A percentile compares a stretch with the other conserved stretches of the same genome.
These are phyloP conservation scores for Gracilinanus agilis DNA, from an alignment of 2,113 vertebrate genomes.

Conservation along the genomic window DNA sequence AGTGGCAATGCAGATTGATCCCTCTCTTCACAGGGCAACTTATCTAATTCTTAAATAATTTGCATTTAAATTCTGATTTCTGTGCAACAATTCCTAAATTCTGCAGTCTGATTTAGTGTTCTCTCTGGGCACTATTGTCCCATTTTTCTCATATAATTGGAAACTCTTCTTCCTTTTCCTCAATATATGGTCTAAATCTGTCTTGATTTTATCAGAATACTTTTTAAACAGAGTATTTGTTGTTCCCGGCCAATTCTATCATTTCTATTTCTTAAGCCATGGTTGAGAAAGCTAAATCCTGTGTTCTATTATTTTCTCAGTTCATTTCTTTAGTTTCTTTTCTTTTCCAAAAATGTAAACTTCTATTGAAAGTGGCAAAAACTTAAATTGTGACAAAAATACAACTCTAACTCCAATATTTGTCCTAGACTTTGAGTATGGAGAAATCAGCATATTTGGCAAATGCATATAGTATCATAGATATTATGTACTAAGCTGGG, in stretches of 20 bases:
- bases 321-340: background rate
- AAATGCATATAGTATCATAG: background rate
- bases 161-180: background rate
- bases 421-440: background rate
- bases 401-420: background rate
- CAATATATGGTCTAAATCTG: background rate
- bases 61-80: background rate
- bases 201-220: background rate
- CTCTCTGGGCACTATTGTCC: background rate
- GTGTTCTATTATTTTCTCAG: too few species aligned
- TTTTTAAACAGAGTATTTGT: background rate
- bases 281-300: background rate
- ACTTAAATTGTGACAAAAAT: too few species aligned
- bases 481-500: background rate
- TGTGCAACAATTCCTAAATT: background rate
- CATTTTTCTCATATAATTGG: background rate
- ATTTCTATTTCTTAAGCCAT: background rate
- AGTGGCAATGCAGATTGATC: background rate
- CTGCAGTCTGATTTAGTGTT: background rate
- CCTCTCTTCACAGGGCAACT: background rate
- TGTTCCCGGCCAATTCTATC: background rate
- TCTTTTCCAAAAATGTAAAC: background rate
- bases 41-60: background rate
- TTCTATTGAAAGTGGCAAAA: background rate
- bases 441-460: background rate